Base-by-base conservation (phyloP, 2,113 vertebrate genomes). In the Camelus dromedarius region DNA sequence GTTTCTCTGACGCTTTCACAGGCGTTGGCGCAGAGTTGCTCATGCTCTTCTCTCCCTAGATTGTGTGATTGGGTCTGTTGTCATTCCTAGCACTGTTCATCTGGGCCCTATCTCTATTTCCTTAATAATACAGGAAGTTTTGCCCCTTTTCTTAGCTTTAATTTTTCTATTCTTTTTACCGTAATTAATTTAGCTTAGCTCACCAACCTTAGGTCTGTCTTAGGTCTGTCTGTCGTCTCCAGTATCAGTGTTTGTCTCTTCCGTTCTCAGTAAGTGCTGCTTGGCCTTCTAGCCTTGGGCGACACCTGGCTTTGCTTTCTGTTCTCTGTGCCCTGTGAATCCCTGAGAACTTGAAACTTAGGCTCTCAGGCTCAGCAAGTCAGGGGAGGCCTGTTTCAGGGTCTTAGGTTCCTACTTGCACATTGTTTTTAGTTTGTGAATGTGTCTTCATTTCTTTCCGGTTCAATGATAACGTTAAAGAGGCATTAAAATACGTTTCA, bases 211-310 rank as follows among this genome's bases (percentile, higher is more conserved):
- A 12, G 67, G 42, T 35, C 46, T 32, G 5, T n/a, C 5, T n/a
- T 58, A 12, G 67, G 42, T 35, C 46, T 32, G 5, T n/a, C 5
- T n/a, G 52, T 42, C 48, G 42, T 38, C 4, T 5, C 12, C 13
- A 0, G 1, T 11, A 30, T 18, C 8, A 10, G 13, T 22, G 19
- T 13, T 0, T 3, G 52, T 20, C 24, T 52, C 2, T 12, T 1
- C 8, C 4, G 42, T 16, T 32, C 7, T 28, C 9, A 13, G 26
- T 8, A 5, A 6, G 13, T 1, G 0, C 67, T 2, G 6, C 2
- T 0, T 24, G 72, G 12, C 26, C 62, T 19, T 32, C 52, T 32
- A 13, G 13, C 18, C 11, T 2, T 1, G 1, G 16, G 1, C 18
- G 3, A 0, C 9, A 0, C 60, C 32, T 12, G 8, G n/a, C 1